These are phyloP conservation scores for Pomacea canaliculata DNA, from an alignment of 2,888 invertebrate genomes.

Conservation along the genomic window DNA sequence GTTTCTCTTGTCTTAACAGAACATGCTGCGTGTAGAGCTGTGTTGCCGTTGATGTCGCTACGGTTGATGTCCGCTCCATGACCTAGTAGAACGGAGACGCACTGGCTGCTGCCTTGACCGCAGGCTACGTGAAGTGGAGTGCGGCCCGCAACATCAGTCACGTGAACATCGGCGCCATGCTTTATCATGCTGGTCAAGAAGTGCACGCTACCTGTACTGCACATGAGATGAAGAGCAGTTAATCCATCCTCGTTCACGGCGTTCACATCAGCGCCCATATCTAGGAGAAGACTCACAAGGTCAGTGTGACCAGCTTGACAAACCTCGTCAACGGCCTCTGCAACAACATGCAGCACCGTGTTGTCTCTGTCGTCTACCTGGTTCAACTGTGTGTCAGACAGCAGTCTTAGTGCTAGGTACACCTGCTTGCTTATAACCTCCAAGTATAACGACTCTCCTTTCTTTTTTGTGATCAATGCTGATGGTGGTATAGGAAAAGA, in stretches of 20 bases:
- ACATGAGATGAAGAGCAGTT: constrained; percentile 45
- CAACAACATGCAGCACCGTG: constrained; percentile 8
- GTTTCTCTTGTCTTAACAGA: too few relatives aligned
- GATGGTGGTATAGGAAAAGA: not conserved
- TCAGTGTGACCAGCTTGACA: constrained; percentile 24
- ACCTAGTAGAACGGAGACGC: constrained; percentile 44
- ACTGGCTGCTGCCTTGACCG: constrained; percentile 34
- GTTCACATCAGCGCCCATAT: constrained; percentile 48
- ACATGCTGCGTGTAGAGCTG: too few relatives aligned
- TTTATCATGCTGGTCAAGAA: constrained; percentile 47
- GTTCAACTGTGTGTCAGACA: constrained; percentile 9
- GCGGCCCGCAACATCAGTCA: constrained; percentile 42
- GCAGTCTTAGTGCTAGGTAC: constrained; percentile 12
- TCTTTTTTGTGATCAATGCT: not conserved
- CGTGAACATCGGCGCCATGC: constrained; percentile 49
- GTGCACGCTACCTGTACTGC: constrained; percentile 45
- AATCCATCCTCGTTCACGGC: constrained; percentile 49
- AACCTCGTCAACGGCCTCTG: not conserved
- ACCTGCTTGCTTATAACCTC: not conserved
- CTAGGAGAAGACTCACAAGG: constrained; percentile 43
- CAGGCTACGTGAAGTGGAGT: constrained; percentile 52
- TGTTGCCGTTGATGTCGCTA: too few relatives aligned
- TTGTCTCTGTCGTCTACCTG: constrained; percentile 7
- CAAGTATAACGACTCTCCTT: not conserved
- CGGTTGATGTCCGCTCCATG: too few relatives aligned